Evolutionary conservation across 92 coral and sea anemone species (phyloP).

Genomic region (Actinernus sp.): DNA sequence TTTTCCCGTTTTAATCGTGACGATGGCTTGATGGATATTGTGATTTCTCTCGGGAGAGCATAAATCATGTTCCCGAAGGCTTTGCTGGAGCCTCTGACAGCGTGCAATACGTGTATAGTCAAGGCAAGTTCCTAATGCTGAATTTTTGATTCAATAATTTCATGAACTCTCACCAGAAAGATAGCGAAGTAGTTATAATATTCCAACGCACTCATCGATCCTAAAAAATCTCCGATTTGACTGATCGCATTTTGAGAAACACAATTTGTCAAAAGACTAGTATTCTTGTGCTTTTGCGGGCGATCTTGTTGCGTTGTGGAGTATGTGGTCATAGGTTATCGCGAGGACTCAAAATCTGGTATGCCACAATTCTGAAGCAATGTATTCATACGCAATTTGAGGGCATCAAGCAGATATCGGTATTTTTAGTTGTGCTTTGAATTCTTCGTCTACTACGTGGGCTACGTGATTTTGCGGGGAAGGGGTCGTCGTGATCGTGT

Average conservation of each 20-base stretch:
- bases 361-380: slow-evolving; percentile 1
- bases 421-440: too few species aligned
- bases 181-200: too few species aligned
- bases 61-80: slow-evolving; percentile 76
- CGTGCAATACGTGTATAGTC: slow-evolving; percentile 76
- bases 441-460: too few species aligned
- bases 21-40: background rate
- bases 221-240: too few species aligned
- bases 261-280: too few species aligned
- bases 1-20: slow-evolving; percentile 5
- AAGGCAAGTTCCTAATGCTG: slow-evolving; percentile 74
- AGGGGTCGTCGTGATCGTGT: background rate
- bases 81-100: slow-evolving; percentile 68
- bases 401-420: slow-evolving; percentile 6
- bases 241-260: too few species aligned
- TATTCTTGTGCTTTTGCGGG: background rate
- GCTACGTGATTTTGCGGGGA: too few species aligned
- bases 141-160: slow-evolving; percentile 11
- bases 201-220: too few species aligned
- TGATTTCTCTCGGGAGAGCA: too few species aligned
- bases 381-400: slow-evolving; percentile 28
- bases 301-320: background rate
- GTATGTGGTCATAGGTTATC: slow-evolving; percentile 53
- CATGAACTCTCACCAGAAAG: too few species aligned
- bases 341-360: background rate